Base-by-base conservation (phyloP, 2,888 invertebrate species). In the Eupeodes latifasciatus region DNA sequence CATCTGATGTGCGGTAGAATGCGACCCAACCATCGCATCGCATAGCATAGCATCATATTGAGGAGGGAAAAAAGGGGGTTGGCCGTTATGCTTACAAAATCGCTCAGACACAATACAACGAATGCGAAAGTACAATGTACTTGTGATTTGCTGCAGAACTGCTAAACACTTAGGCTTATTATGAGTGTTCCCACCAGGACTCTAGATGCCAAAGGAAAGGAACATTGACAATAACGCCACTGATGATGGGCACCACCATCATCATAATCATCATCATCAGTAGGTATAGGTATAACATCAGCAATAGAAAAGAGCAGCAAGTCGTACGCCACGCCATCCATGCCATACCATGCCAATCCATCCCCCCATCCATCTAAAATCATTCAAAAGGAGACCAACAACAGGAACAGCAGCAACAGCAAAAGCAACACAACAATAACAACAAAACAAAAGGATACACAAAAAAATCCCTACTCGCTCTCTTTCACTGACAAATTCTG, bases 151-250 rank as follows among this genome's bases (percentile, higher is more conserved):
- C 86, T 72, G 55, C 62, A 64, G 49, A 85, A 79, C 74, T 85
- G 85, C 81, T 82, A 82, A 89, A 89, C 85, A 89, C 89, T 89
- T 89, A 89, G 89, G 89, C 89, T 85, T 89, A 89, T 89, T 85
- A 85, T 85, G 59, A 74, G 80, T 62, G 69, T 62, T 67, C 40
- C 64, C 34, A 62, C 34, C 55, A 62, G 64, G 64, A 82, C 40
- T 27, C 44, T 44, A 10, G 47, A 44, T 44, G 67, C 27, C 27
- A 72, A 81, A 9, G 40, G 40, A 53, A 27, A 34, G 62, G 75
- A 77, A 85, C 84, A 85, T 81, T 88, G 88, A 88, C 85, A 88
- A 88, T 88, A 85, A 88, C 53, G 78, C 81, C 78, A 67, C 88
- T 81, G 85, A 88, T 88, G 85, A 88, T 78, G 85, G 85, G 78